Evolutionary conservation across 2,797 vertebrate species (phyloP).

Genomic region (Dromococcyx pavoninus): DNA sequence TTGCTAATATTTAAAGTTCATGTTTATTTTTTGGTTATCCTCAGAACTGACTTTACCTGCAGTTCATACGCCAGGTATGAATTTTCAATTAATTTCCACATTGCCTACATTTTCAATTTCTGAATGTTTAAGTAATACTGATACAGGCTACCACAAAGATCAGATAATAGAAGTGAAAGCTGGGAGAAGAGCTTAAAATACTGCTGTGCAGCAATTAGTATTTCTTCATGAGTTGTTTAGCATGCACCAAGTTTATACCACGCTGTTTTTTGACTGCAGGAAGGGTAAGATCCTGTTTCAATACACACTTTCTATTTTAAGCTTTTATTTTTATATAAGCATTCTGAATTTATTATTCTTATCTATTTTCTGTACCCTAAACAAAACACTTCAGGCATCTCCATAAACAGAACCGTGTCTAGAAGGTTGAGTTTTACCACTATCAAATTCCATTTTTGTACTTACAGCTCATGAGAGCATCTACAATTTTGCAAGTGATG

Average conservation of each 20-base stretch:
- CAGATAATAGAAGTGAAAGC: neutral
- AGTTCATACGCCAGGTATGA: fast-evolving
- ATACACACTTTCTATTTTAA: neutral
- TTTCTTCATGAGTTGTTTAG: neutral
- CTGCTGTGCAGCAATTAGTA: neutral
- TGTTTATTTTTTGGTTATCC: neutral
- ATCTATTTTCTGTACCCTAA: neutral
- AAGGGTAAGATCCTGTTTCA: neutral
- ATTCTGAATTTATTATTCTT: neutral
- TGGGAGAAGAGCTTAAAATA: neutral
- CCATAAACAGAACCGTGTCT: neutral
- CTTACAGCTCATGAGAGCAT: fast-evolving
- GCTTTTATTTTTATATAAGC: neutral
- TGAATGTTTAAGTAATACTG: neutral
- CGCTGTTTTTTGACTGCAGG: neutral
- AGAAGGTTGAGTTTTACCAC: neutral
- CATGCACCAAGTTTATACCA: neutral
- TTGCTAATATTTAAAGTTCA: fast-evolving
- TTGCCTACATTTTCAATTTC: fast-evolving
- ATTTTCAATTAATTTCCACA: neutral
- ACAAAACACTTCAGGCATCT: neutral
- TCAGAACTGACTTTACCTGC: neutral
- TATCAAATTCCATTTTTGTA: neutral
- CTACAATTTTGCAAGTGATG: neutral
- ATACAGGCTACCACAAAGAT: neutral